phyloP scores from a whole-genome alignment of 2,888 invertebrate species.

The Eilema griseolum region DNA sequence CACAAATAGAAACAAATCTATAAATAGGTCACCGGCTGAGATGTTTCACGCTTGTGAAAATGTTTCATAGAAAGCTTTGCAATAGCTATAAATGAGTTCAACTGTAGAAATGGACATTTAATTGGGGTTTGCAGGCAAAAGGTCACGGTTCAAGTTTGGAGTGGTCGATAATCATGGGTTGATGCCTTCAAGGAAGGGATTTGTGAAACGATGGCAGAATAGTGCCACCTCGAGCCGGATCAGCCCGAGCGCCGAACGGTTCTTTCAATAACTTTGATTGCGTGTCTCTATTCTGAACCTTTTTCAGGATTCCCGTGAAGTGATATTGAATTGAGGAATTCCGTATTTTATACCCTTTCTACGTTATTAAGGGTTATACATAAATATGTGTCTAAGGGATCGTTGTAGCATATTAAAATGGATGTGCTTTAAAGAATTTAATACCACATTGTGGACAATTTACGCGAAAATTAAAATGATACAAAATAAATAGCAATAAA shows the following conservation, averaged over 20 bases:
- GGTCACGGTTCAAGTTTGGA: constrained; percentile 75
- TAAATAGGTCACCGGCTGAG: constrained; percentile 37
- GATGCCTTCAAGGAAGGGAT: constrained; percentile 56
- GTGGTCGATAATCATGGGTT: constrained; percentile 70
- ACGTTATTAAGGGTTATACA: background rate
- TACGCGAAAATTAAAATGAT: no score
- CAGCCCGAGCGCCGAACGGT: constrained; percentile 35
- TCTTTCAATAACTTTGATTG: constrained; percentile 65
- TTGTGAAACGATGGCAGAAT: constrained; percentile 56
- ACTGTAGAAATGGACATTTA: constrained; percentile 56
- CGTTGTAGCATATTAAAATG: background rate
- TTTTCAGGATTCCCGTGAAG: constrained; percentile 50
- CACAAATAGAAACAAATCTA: constrained; percentile 32
- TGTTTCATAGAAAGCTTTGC: constrained; percentile 30
- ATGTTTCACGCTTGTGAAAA: constrained; percentile 21
- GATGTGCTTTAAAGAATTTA: background rate
- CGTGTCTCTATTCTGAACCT: constrained; percentile 59
- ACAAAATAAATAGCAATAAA: no score
- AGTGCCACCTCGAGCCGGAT: constrained; percentile 42
- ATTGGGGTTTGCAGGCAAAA: constrained; percentile 62
- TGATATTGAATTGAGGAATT: constrained; percentile 57
- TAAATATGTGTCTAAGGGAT: background rate
- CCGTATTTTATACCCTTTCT: constrained; percentile 23
- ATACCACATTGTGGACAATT: background rate
- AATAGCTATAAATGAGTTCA: constrained; percentile 51